Evolutionary conservation across 2,113 vertebrate genomes (phyloP), one percentile per base, ranked within the genome.

Genomic region (Cyprinodon variegatus): DNA sequence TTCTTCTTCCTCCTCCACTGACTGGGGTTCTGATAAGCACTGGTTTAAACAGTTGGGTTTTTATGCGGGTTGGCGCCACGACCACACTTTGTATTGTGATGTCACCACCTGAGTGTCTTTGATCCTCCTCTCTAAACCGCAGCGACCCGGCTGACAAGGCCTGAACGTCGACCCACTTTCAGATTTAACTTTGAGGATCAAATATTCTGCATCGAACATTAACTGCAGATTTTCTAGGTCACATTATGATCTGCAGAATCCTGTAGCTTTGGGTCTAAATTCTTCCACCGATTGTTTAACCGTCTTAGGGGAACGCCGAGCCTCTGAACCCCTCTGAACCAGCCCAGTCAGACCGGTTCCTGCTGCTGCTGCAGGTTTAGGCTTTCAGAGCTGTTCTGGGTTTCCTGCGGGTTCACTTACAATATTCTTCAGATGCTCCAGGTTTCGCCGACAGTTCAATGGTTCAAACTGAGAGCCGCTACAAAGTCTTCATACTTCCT

Each of bases 151-250:
- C 50, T 78, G 76, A 85, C 68, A 0, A 65, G 39, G 46, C 65
- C 45, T 17, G 72, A 66, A 6, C 37, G 0, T 64, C 36, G 77
- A 87, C 88, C 90, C 83, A 88, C 65, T 91, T 91, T 86, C 29
- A 0, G 4, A 39, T 3, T 36, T 0, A 1, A 37, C 7, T 3
- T 11, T 0, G 9, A 65, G n/a, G 66, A 61, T 45, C 14, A 74
- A 45, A 10, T 0, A 15, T 57, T 65, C 9, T 61, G 70, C 76
- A 76, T 48, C 4, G 2, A 60, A 62, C 50, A 0, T 22, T 2
- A 50, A 65, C 74, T 62, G 68, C 72, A 61, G 17, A 5, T 77
- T 86, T 83, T 91, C 81, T 82, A 68, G 86, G 86, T 87, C 86
- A 82, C 2, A 57, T 41, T n/a, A 3, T 46, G 15, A 2, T 68